Evolutionary conservation across 1,140 invertebrate genomes (phyloP).

Genomic region (Caenorhabditis latens): DNA sequence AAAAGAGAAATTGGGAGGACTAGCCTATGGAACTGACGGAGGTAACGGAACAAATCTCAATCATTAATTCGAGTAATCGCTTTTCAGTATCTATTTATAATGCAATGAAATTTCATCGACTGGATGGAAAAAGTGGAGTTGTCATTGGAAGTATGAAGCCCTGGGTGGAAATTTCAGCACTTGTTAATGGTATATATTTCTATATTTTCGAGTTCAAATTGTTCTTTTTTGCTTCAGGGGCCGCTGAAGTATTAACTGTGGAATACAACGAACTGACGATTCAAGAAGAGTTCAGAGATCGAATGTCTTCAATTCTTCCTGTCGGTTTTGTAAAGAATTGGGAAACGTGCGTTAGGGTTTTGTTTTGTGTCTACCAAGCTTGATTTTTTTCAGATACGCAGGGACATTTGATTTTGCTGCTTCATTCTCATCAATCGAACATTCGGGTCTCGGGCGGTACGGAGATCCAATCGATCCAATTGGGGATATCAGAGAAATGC

Average conservation of each 20-base stretch:
- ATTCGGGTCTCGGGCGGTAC: slow-evolving; percentile 49
- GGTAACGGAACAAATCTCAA: neutral
- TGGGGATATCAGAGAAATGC: slow-evolving; percentile 47
- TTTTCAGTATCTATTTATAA: slow-evolving; percentile 30
- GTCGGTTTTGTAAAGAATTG: slow-evolving; percentile 12
- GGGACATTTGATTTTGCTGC: slow-evolving; percentile 40
- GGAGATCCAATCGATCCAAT: slow-evolving; percentile 57
- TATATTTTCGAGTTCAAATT: neutral
- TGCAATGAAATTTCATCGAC: neutral
- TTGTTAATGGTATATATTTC: neutral
- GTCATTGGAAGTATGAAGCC: slow-evolving; percentile 45
- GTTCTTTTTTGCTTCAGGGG: neutral
- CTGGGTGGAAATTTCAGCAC: slow-evolving; percentile 31
- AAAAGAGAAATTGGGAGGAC: neutral
- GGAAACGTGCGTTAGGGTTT: neutral
- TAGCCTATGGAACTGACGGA: slow-evolving; percentile 13
- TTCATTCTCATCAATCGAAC: slow-evolving; percentile 54
- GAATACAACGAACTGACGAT: slow-evolving; percentile 33
- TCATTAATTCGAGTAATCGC: neutral
- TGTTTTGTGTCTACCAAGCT: neutral
- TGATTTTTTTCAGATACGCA: slow-evolving; percentile 16
- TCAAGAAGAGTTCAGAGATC: slow-evolving; percentile 18
- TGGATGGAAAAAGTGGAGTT: slow-evolving; percentile 37
- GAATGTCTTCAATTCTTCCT: slow-evolving; percentile 32
- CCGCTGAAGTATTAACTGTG: slow-evolving; percentile 1